These are phyloP conservation scores for Desmophyllum pertusum DNA, from an alignment of 92 coral and sea anemone species.

Conservation along the genomic window DNA sequence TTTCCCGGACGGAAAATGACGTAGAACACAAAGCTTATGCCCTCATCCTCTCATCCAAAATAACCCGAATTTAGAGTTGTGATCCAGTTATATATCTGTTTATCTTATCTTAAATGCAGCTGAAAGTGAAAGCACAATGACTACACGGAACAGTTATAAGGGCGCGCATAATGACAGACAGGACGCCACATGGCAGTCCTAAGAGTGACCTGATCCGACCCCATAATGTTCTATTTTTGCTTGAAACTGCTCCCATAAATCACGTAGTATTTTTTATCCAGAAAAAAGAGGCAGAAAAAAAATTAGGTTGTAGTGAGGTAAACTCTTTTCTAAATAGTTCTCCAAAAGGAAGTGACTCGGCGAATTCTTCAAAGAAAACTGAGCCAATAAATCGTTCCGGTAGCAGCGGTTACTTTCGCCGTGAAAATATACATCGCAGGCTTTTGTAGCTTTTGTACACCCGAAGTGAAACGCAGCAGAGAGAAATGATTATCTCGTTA, in stretches of 20 bases:
- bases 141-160: not conserved
- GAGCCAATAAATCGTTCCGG: not conserved
- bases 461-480: conserved; percentile 11
- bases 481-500: not conserved
- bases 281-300: not conserved
- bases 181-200: not conserved
- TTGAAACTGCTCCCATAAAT: not conserved
- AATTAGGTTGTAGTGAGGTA: not conserved
- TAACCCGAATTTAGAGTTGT: not conserved
- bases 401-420: not conserved
- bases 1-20: not conserved
- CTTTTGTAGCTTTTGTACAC: not conserved
- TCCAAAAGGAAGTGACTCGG: not conserved
- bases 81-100: conserved; percentile 28
- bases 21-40: not conserved
- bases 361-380: not conserved
- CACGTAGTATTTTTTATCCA: not conserved
- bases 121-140: not conserved
- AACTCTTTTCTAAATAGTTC: not conserved
- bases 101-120: conserved; percentile 34
- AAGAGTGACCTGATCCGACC: conserved; percentile 11
- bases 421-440: conserved; percentile 6
- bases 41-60: not conserved
- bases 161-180: conserved; percentile 27
- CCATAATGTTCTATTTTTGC: not conserved